Conservation (phyloP, 2,888 invertebrate species). For the Penaeus monodon region DNA sequence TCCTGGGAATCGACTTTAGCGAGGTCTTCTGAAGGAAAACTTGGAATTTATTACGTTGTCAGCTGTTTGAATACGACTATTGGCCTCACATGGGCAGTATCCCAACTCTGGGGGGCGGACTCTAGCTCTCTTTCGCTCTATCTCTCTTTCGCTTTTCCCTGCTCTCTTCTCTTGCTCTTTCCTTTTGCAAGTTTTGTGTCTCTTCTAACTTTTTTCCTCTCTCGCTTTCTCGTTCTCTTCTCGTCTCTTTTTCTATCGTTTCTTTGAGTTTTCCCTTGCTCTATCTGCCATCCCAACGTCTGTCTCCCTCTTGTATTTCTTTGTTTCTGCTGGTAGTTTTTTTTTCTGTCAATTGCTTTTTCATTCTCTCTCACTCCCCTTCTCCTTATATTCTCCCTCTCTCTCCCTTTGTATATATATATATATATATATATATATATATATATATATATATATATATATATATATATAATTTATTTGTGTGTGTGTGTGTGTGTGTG, state of each 20-base stretch:
- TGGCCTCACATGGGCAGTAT: slow-evolving; percentile 28
- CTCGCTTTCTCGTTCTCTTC: neutral
- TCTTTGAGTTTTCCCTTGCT: too few species aligned
- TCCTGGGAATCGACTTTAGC: slow-evolving; percentile 29
- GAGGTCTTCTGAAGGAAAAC: slow-evolving; percentile 28
- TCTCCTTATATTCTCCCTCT: slow-evolving; percentile 34
- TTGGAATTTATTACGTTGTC: slow-evolving; percentile 37
- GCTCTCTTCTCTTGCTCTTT: neutral
- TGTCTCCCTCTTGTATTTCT: too few species aligned
- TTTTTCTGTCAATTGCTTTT: neutral
- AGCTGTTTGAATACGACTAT: slow-evolving; percentile 33
- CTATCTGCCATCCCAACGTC: too few species aligned
- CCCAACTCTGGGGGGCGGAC: neutral
- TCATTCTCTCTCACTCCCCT: slow-evolving; percentile 30
- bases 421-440: neutral
- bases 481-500: too few species aligned
- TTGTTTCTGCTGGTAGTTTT: too few species aligned
- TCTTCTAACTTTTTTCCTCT: neutral
- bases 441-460: too few species aligned
- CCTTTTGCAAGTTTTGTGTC: neutral
- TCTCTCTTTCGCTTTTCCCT: slow-evolving; percentile 30
- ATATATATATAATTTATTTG: too few species aligned
- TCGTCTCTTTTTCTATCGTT: neutral
- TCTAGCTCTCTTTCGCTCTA: slow-evolving; percentile 33
- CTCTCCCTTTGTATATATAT: slow-evolving; percentile 15